phyloP scores from a whole-genome alignment of 2,888 invertebrate species.

The Halictus quadricinctus region DNA sequence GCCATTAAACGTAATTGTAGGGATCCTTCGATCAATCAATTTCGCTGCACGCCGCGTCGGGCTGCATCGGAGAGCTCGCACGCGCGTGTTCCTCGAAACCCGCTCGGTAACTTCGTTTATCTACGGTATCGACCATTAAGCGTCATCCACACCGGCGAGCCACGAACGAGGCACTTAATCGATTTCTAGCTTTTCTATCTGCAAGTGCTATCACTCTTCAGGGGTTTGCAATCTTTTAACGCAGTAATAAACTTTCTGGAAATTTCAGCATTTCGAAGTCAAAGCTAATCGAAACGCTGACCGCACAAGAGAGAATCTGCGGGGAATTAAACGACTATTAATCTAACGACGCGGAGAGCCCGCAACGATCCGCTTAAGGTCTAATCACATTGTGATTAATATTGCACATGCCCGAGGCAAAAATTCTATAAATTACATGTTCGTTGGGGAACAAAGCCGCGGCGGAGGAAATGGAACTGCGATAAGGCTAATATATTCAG shows the following conservation, averaged over 20 bases:
- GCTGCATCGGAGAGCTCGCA: conserved; percentile 21
- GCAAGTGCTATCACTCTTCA: background rate
- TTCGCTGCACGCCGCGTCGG: conserved; percentile 28
- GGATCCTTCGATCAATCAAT: conserved; percentile 64
- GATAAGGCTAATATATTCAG: conserved; percentile 7
- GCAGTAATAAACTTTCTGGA: no score
- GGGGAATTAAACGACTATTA: background rate
- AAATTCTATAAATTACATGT: background rate
- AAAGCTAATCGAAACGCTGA: background rate
- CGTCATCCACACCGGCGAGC: background rate
- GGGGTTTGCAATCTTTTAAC: no score
- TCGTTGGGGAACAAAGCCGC: conserved; percentile 1
- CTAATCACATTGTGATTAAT: background rate
- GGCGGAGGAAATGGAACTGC: background rate
- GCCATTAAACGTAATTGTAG: conserved; percentile 58
- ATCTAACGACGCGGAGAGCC: background rate
- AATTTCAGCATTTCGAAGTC: background rate
- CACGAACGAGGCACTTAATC: background rate
- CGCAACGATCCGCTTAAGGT: background rate
- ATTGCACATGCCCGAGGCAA: background rate
- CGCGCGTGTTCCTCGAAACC: conserved; percentile 4
- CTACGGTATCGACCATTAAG: conserved; percentile 4
- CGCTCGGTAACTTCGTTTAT: conserved; percentile 18
- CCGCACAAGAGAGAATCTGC: no score
- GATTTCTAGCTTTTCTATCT: no score